These are phyloP conservation scores for Corydoras maculifer DNA, from an alignment of 2,113 vertebrate species.

Conservation along the genomic window DNA sequence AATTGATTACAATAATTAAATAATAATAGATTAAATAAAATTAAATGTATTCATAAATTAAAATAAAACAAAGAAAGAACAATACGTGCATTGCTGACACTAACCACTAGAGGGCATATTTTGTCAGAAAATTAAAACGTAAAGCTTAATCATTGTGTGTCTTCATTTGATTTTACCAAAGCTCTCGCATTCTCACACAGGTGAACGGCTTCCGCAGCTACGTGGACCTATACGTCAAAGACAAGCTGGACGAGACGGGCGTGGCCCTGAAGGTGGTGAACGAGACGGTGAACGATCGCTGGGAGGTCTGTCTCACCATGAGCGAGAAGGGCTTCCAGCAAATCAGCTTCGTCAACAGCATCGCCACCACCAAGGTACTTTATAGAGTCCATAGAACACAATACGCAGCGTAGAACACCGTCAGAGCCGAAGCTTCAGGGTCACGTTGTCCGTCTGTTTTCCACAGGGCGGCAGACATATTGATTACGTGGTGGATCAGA, in stretches of 20 bases:
- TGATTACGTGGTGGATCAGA: conserved; percentile 97
- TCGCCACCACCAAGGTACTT: conserved; percentile 96
- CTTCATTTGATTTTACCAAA: neutral
- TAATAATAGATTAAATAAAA: no score
- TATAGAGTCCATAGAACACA: neutral
- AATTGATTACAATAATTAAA: no score
- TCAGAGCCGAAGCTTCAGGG: no score
- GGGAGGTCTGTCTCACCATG: no score
- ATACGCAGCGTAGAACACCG: no score
- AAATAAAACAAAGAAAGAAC: no score
- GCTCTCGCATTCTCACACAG: conserved; percentile 55
- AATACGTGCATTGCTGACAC: no score
- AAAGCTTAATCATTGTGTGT: no score
- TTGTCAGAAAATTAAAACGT: no score
- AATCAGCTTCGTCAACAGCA: conserved; percentile 98
- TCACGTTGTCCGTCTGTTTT: neutral
- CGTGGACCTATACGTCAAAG: conserved; percentile 96
- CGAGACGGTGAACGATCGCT: conserved; percentile 83
- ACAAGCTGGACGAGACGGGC: conserved; percentile 94
- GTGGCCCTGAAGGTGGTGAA: conserved; percentile 93
- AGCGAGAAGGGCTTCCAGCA: conserved; percentile 77
- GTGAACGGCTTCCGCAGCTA: conserved; percentile 93
- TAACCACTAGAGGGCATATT: no score
- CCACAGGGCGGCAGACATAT: conserved; percentile 88
- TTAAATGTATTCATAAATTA: no score